Base-by-base conservation (phyloP, 2,113 vertebrate species). In the Rana temporaria region DNA sequence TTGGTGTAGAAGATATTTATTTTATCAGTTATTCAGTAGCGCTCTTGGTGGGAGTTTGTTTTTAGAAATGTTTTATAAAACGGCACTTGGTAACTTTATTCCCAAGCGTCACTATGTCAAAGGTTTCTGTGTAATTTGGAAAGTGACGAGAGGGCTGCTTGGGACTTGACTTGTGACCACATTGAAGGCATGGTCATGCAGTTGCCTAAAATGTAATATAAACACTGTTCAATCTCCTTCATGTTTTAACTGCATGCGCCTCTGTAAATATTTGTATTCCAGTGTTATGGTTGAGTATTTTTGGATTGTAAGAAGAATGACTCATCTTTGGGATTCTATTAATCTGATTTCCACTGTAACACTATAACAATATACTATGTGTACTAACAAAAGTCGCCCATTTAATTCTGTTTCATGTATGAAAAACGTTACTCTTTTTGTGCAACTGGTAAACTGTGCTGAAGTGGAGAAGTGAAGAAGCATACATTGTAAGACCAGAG, bases 91-190 rank as follows among this genome's bases (percentile, higher is more conserved):
- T 68, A 14, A 68, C 26, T 57, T 22, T 68, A 38, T 68, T 78
- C 42, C 76, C 52, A 78, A 78, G 52, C 60, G 66, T 75, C 56
- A 7, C 48, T 26, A 20, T 62, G 14, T 20, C 7, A 22, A 71
- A 24, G 9, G 16, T 26, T 71, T 22, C 20, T 14, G 19, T 59
- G 17, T 75, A 42, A 64, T 65, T 15, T 22, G 12, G 62, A 26
- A 78, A 78, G 20, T 59, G 12, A 78, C n/a, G 63, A 19, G 24
- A 56, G 52, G 17, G 34, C 17, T 55, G 24, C 11, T 55, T 66
- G 16, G 22, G 48, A 18, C 42, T 48, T 65, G 22, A 78, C 52
- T 20, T 42, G 12, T 17, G 24, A 68, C 53, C 14, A 34, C 53
- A 32, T 15, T 18, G 9, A 48, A 56, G 30, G 11, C 20, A 20